Evolutionary conservation across 37 sponge, comb jelly and placozoan species (phyloP).

Genomic region (Lycopodina hypogea): DNA sequence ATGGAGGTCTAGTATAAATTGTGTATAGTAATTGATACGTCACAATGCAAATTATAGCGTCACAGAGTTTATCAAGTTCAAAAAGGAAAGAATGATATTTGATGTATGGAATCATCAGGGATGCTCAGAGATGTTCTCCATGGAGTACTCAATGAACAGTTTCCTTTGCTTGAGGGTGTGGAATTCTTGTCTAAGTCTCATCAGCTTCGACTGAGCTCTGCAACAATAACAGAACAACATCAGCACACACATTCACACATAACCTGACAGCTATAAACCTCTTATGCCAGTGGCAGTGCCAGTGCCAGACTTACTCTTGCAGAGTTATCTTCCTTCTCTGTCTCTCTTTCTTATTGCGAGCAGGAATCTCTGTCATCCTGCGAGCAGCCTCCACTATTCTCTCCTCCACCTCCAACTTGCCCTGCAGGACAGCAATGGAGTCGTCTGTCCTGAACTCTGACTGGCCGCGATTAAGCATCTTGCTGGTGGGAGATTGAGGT

Average conservation of each 20-base stretch:
- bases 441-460: conserved; percentile 7
- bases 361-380: conserved; percentile 38
- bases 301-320: conserved; percentile 25
- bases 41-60: conserved; percentile 3
- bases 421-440: not conserved
- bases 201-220: conserved; percentile 25
- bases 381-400: conserved; percentile 42
- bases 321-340: conserved; percentile 14
- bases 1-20: not conserved
- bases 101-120: not conserved
- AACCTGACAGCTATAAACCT: not conserved
- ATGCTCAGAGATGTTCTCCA: conserved; percentile 2
- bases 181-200: conserved; percentile 31
- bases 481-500: no score
- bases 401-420: conserved; percentile 38
- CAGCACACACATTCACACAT: not conserved
- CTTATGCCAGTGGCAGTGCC: not conserved
- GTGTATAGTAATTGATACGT: conserved; percentile 1
- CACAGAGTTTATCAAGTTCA: not conserved
- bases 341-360: conserved; percentile 14
- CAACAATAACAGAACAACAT: no score
- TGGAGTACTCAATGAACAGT: conserved; percentile 20
- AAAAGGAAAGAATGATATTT: not conserved
- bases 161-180: conserved; percentile 25
- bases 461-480: no score